Conservation (phyloP, 2,113 vertebrate species). For the Thinocorus orbignyianus region DNA sequence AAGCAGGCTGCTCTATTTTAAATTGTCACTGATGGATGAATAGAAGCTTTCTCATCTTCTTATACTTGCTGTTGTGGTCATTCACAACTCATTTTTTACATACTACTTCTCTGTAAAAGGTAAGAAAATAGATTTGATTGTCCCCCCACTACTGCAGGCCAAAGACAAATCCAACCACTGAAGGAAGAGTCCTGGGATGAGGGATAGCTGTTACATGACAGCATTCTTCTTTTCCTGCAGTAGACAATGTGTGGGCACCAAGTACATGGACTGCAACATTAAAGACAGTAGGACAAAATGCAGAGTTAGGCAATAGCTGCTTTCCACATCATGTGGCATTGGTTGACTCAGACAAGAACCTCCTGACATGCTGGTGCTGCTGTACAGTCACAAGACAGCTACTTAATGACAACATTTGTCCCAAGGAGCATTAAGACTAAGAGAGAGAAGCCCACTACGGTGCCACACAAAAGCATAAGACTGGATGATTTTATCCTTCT, state of each 20-base stretch:
- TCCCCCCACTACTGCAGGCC: background rate
- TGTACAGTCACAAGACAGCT: background rate
- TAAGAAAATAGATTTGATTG: background rate
- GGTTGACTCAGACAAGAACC: background rate
- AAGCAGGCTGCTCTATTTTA: background rate
- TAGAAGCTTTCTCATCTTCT: background rate
- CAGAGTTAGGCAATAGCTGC: background rate
- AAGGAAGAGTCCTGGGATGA: background rate
- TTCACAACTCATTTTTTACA: constrained; percentile 2
- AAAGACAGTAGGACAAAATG: background rate
- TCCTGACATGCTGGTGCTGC: background rate
- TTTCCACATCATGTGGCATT: background rate
- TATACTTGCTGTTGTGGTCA: background rate
- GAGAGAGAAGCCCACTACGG: background rate
- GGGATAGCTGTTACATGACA: background rate
- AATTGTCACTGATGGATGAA: background rate
- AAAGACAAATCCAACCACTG: background rate
- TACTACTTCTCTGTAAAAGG: constrained; percentile 5
- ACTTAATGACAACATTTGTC: background rate
- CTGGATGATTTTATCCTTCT: background rate
- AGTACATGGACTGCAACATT: background rate
- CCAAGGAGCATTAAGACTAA: background rate
- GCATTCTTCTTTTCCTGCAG: background rate
- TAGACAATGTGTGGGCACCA: background rate
- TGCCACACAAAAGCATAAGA: background rate